Evolutionary conservation across 2,797 vertebrate genomes (phyloP), one percentile per base, ranked within the genome.

Genomic region (Gila robusta): DNA sequence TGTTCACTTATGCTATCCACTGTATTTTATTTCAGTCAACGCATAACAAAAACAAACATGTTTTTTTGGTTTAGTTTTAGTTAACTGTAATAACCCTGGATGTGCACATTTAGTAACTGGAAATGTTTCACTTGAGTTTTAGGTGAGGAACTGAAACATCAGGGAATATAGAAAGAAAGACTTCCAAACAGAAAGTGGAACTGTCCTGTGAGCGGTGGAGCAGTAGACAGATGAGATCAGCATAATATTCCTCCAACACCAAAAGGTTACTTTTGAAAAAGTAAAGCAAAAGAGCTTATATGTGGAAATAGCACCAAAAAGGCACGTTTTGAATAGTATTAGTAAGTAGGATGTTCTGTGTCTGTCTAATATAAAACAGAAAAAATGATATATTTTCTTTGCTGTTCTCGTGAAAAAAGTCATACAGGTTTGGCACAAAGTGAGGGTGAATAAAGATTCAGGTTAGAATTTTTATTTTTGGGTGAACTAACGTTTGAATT

Each of bases 131-230:
- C 28, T 81, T 26, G 32, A 71, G 49, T 26, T 28, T 76, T 12
- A 49, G 16, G 64, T 54, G 14, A 49, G 79, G 64, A 81, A 77
- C 32, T 77, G 72, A 83, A 67, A 83, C 71, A 54, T 77, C 35
- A 41, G 44, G 72, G 8, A 11, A 78, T 39, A 12, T 69, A 69
- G 14, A 67, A 37, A 32, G n/a, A 78, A 66, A 64, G 4, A 35
- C 19, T 5, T 23, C 17, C 11, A 44, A 35, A 78, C 32, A 32
- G 47, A 81, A 49, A 37, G 21, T 2, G 59, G 26, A 83, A 77
- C 59, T 83, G 82, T 78, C 35, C 17, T 78, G 47, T 85, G 49
- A 47, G 73, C 32, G 39, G 19, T n/a, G 54, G 26, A 74, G 69
- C 81, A 44, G 23, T 41, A 74, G 70, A 73, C 81, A 8, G 23